These are phyloP conservation scores for Tiaroga cobitis DNA, from an alignment of 2,797 vertebrate genomes.

Conservation along the genomic window DNA sequence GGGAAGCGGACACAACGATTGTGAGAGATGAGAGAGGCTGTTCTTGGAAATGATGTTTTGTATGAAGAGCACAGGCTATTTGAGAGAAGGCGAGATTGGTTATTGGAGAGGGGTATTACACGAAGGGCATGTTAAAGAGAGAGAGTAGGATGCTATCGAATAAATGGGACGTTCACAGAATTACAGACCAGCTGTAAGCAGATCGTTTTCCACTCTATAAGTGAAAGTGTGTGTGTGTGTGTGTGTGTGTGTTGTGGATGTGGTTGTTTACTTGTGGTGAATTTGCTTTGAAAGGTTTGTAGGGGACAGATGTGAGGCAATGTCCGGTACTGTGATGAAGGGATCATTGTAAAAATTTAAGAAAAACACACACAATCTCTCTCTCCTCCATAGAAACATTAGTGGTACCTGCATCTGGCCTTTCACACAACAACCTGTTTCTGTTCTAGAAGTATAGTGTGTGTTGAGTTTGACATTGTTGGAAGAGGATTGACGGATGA, in stretches of 20 bases:
- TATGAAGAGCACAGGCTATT: constrained; percentile 7
- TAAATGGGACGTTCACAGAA: constrained; percentile 21
- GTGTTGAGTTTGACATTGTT: background rate
- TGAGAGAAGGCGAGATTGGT: constrained; percentile 1
- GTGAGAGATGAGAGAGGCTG: background rate
- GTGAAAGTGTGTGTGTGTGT: background rate
- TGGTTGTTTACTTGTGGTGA: background rate
- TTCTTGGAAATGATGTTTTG: constrained; percentile 11
- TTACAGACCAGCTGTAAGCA: constrained; percentile 9
- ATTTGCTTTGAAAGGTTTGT: constrained; percentile 14
- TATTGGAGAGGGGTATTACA: constrained; percentile 7
- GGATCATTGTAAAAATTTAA: background rate
- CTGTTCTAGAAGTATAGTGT: background rate
- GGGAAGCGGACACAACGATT: background rate
- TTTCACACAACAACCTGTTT: background rate
- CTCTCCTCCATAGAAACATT: no score
- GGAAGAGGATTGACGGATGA: background rate
- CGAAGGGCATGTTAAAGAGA: constrained; percentile 2
- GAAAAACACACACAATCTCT: no score
- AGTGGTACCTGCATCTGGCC: background rate
- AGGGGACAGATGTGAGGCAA: background rate
- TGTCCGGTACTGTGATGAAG: background rate
- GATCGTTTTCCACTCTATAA: constrained; percentile 1
- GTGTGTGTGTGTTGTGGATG: background rate
- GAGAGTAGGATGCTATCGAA: background rate